Percentiles rank a stretch among this genome's conserved stretches.
Evolutionary conservation across 2,797 vertebrate genomes (phyloP).

Genomic region (Premnoplex brunnescens): DNA sequence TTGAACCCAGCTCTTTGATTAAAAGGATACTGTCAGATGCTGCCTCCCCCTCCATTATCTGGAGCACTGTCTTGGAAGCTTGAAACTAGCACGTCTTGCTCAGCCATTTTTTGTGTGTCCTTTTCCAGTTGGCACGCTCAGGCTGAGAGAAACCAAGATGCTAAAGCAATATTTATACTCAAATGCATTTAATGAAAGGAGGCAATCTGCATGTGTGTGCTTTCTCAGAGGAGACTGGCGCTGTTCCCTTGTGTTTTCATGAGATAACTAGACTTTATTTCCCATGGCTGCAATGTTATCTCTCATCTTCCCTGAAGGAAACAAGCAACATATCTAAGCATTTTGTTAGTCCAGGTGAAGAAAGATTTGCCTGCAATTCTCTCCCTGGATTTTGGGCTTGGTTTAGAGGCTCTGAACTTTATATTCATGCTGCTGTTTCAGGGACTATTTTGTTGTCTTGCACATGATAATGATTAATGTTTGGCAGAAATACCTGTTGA

Average conservation of each 20-base stretch:
- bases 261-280: constrained; percentile 50
- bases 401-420: background rate
- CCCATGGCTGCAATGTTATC: constrained; percentile 37
- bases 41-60: constrained; percentile 43
- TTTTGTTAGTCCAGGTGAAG: constrained; percentile 26
- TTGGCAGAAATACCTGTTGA: constrained; percentile 5
- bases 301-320: constrained; percentile 31
- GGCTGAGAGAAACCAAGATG: constrained; percentile 57
- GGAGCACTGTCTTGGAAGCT: constrained; percentile 24
- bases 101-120: constrained; percentile 52
- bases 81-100: constrained; percentile 30
- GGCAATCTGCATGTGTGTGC: constrained; percentile 66
- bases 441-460: background rate
- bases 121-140: constrained; percentile 68
- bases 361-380: background rate
- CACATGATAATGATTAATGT: background rate
- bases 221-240: constrained; percentile 60
- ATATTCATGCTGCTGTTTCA: background rate
- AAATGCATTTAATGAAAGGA: constrained; percentile 63
- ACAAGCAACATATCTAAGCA: background rate
- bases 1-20: constrained; percentile 49
- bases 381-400: background rate
- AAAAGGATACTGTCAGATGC: constrained; percentile 40
- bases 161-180: constrained; percentile 69
- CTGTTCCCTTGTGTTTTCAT: constrained; percentile 52